Conservation (phyloP, 2,797 vertebrate genomes). For the Acipenser ruthenus region DNA sequence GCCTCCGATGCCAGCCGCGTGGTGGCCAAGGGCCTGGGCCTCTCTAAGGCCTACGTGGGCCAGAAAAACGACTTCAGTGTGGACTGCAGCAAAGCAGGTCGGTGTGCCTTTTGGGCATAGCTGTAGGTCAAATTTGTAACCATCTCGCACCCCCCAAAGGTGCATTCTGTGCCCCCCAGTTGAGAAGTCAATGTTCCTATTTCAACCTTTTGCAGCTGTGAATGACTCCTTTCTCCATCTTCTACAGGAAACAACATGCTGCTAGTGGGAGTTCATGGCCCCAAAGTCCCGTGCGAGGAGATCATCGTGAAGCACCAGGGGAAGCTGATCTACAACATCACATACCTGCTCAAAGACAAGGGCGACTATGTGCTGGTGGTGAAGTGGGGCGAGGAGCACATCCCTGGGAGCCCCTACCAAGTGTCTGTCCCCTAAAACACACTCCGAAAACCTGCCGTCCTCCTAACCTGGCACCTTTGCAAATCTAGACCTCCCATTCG, state of each 20-base stretch:
- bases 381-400: conserved; percentile 62
- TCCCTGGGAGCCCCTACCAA: conserved; percentile 56
- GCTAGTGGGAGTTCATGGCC: conserved; percentile 60
- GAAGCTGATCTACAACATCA: conserved; percentile 52
- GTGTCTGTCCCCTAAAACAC: conserved; percentile 48
- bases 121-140: too few species aligned
- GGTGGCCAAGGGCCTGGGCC: conserved; percentile 74
- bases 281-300: conserved; percentile 57
- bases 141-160: too few species aligned
- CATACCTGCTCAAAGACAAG: conserved; percentile 58
- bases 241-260: conserved; percentile 58
- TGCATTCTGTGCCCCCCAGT: too few species aligned
- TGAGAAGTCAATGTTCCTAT: too few species aligned
- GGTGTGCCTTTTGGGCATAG: too few species aligned
- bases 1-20: conserved; percentile 75
- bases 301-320: conserved; percentile 62
- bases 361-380: conserved; percentile 59
- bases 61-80: conserved; percentile 89
- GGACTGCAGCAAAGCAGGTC: conserved; percentile 91
- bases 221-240: background rate
- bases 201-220: background rate
- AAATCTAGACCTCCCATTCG: too few species aligned
- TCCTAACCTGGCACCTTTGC: too few species aligned
- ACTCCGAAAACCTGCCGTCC: background rate
- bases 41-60: conserved; percentile 75